Evolutionary conservation across 2,797 vertebrate genomes (phyloP), one percentile per base, ranked within the genome.

Genomic region (Choloepus didactylus): DNA sequence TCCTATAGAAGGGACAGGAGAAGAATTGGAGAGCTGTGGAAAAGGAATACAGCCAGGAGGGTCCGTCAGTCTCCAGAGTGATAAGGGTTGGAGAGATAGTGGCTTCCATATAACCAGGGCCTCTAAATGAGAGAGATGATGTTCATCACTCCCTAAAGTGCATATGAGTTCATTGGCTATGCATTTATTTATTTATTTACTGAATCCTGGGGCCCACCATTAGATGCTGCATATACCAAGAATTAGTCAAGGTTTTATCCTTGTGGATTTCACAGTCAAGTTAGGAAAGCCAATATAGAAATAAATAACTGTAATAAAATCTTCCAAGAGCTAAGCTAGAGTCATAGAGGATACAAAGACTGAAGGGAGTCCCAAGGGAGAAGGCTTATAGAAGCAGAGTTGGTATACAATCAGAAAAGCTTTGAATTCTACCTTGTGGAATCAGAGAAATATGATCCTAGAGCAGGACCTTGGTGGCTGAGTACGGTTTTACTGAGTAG

Each of bases 241-340:
- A 67, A 69, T 27, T 72, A 86, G 18, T 84, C 60, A 11, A 1
- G 2, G 69, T 6, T 31, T 85, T 44, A 6, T 70, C 64, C 14
- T 79, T 85, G 14, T 56, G 19, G n/a, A 89, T 60, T 94, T 89
- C 41, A 29, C 19, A 41, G 5, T 83, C 46, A 75, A 35, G 7
- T 19, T 92, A 85, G 83, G 18, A n/a, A 92, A 66, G 7, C 54
- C 79, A 14, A 41, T 60, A 41, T 3, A 89, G 67, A 92, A 89
- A 83, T 88, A 93, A 92, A n/a, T 23, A 79, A 69, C 31, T 60
- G 8, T 60, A 14, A 73, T 79, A 59, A 88, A 77, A 87, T 66
- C 18, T 18, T 18, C 23, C n/a, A 75, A 56, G 44, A 89, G 5
- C 16, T 56, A 88, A 91, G 64, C 38, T 51, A 15, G 46, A 67